Conservation (phyloP, 2,888 invertebrate species). For the Caenorhabditis wallacei region DNA sequence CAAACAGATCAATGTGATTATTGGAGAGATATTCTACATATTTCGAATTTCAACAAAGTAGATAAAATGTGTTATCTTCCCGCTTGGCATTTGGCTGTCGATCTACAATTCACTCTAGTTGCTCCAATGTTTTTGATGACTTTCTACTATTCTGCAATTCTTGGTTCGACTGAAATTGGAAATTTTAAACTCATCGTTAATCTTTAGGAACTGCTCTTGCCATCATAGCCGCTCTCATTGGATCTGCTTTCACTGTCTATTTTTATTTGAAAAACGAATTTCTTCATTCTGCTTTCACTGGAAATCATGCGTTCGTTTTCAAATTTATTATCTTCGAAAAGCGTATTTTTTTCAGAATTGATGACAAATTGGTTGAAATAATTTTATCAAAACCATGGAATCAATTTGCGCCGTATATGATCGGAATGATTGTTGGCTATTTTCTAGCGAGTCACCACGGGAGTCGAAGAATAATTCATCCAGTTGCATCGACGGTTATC, state of each 20-base stretch:
- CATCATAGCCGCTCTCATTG: neutral
- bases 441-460: slow-evolving; percentile 17
- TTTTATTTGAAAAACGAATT: neutral
- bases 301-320: slow-evolving; percentile 24
- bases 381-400: slow-evolving; percentile 51
- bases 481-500: slow-evolving; percentile 3
- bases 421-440: slow-evolving; percentile 42
- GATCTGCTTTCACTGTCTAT: slow-evolving; percentile 3
- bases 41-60: slow-evolving; percentile 79
- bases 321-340: neutral
- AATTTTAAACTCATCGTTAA: neutral
- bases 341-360: slow-evolving; percentile 22
- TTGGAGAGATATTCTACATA: slow-evolving; percentile 67
- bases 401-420: slow-evolving; percentile 42
- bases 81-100: slow-evolving; percentile 79
- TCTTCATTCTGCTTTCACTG: slow-evolving; percentile 30
- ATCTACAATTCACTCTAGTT: slow-evolving; percentile 58
- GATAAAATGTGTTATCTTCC: slow-evolving; percentile 83
- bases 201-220: slow-evolving; percentile 24
- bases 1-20: slow-evolving; percentile 57
- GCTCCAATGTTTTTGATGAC: slow-evolving; percentile 55
- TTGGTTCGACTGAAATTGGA: slow-evolving; percentile 35
- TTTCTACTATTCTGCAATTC: slow-evolving; percentile 42
- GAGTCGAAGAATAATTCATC: slow-evolving; percentile 31
- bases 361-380: slow-evolving; percentile 36